These are phyloP conservation scores for Euborellia annulipes DNA, from an alignment of 1,140 invertebrate genomes.

Conservation along the genomic window DNA sequence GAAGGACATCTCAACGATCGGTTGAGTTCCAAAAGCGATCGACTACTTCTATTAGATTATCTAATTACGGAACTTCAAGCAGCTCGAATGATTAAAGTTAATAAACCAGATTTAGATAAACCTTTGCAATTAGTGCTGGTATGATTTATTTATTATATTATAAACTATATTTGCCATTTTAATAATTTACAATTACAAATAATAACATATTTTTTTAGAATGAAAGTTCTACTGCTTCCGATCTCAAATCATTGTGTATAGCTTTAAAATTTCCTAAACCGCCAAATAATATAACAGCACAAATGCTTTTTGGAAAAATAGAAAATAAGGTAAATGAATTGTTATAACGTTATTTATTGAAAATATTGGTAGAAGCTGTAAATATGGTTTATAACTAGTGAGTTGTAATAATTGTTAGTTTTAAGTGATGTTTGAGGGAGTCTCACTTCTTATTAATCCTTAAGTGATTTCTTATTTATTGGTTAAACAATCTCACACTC, in stretches of 20 bases:
- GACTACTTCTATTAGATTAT: slow-evolving; percentile 59
- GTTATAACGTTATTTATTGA: slow-evolving; percentile 1
- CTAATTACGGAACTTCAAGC: slow-evolving; percentile 66
- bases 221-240: slow-evolving; percentile 61
- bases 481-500: too few species aligned
- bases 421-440: too few species aligned
- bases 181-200: neutral
- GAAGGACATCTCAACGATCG: slow-evolving; percentile 50
- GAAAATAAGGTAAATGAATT: slow-evolving; percentile 37
- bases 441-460: too few species aligned
- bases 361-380: too few species aligned
- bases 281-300: slow-evolving; percentile 59
- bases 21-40: slow-evolving; percentile 43
- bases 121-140: slow-evolving; percentile 31
- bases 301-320: slow-evolving; percentile 62
- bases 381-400: too few species aligned
- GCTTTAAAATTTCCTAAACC: slow-evolving; percentile 70
- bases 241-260: slow-evolving; percentile 59
- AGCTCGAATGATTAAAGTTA: slow-evolving; percentile 51
- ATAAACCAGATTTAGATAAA: slow-evolving; percentile 35
- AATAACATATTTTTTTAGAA: slow-evolving; percentile 34
- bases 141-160: slow-evolving; percentile 19
- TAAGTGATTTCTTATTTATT: too few species aligned
- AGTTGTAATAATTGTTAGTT: too few species aligned
- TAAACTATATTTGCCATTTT: slow-evolving; percentile 12